phyloP scores from a whole-genome alignment of 1,140 invertebrate genomes.

The Panagrolaimus sp. region DNA sequence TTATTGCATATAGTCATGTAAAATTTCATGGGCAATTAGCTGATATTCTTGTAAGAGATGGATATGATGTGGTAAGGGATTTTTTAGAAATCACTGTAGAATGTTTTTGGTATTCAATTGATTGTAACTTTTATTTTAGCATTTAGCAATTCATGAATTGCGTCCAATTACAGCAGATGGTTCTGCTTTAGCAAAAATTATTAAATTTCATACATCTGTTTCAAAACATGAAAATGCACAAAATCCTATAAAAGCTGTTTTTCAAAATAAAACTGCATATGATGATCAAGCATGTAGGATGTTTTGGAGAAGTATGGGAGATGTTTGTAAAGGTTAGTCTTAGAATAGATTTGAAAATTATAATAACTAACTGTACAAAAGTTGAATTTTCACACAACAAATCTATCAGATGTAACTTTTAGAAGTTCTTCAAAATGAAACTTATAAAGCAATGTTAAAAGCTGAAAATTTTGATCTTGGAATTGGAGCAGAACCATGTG shows the following conservation, averaged over 20 bases:
- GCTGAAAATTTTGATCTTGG: constrained; percentile 1
- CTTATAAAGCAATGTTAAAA: not conserved
- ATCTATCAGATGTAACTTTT: no score
- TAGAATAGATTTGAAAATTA: no score
- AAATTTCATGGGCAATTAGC: constrained; percentile 5
- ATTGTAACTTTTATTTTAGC: not conserved
- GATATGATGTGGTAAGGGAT: not conserved
- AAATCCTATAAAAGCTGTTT: not conserved
- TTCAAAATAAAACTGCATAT: not conserved
- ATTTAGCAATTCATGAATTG: constrained; percentile 7
- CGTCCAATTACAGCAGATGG: constrained; percentile 2
- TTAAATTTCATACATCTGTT: not conserved
- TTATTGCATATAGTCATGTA: not conserved
- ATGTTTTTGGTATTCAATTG: no score
- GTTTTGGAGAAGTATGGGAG: not conserved
- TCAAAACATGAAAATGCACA: not conserved
- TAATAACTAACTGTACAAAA: no score
- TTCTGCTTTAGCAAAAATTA: not conserved
- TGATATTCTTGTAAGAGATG: not conserved
- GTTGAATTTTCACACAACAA: no score
- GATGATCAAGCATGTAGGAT: not conserved
- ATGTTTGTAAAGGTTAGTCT: not conserved
- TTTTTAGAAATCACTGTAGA: no score
- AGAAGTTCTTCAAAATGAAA: not conserved
- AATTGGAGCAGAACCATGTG: not conserved